Base-by-base conservation (phyloP, 2,797 vertebrate species). In the Paratrypauchen microcephalus region DNA sequence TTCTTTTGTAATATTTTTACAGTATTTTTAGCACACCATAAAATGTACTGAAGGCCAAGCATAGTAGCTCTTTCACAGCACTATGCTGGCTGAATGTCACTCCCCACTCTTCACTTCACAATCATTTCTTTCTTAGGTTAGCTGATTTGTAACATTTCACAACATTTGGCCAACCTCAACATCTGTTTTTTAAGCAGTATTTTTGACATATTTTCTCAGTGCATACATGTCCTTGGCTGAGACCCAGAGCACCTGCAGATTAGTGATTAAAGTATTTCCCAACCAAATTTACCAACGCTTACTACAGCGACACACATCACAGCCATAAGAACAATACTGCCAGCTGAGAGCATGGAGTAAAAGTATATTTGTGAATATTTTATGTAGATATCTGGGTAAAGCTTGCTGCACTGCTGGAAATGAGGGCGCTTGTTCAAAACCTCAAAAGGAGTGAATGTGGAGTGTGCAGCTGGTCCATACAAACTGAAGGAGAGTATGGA, bases 171-270 rank as follows among this genome's bases (percentile, higher is more conserved):
- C 28, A 56, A 58, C 47, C 65, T 32, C 68, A 78, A 76, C 86
- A 88, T 87, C 82, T 86, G 84, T 81, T 85, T 88, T 92, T 88
- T 88, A 88, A 91, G 91, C 87, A 91, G 86, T 88, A 72, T 86
- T 82, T 64, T 65, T 61, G 66, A 57, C 71, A 16, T 73, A 50
- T 68, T 74, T 66, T 77, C 74, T 69, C 68, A 78, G 66, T 73
- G 71, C 65, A 62, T 73, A 70, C 72, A 64, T 75, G 83, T 91
- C 70, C 85, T 83, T 74, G 81, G 85, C 85, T 83, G 81, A 81
- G 79, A 87, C 82, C 80, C 86, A 88, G 72, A 79, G 86, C 87
- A 87, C 83, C 80, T 86, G 85, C 72, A 72, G 87, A 91, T 91
- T 83, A 90, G 84, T n/a, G 65, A 90, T 92, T 83, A 85, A 87